Conservation (phyloP, 1,140 invertebrate genomes). For the Leucophenga varia region DNA sequence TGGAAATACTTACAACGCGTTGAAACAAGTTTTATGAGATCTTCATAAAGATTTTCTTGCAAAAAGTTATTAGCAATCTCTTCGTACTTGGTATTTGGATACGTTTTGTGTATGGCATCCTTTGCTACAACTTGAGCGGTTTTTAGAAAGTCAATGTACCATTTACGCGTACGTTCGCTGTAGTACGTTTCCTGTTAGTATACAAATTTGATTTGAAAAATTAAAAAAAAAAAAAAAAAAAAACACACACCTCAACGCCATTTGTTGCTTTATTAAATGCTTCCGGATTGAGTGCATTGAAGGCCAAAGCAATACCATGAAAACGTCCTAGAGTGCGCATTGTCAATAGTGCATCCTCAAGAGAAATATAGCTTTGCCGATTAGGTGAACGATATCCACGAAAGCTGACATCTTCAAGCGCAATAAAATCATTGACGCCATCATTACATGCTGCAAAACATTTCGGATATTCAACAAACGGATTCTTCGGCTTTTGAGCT, state of each 20-base stretch:
- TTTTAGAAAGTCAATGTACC: conserved; percentile 66
- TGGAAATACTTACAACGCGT: conserved; percentile 25
- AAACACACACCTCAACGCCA: conserved; percentile 24
- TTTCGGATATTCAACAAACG: conserved; percentile 60
- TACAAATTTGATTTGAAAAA: no score
- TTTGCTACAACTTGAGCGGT: conserved; percentile 60
- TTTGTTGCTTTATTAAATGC: conserved; percentile 58
- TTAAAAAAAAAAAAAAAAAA: background rate
- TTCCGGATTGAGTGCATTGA: conserved; percentile 64
- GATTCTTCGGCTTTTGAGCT: conserved; percentile 45
- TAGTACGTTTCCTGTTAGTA: conserved; percentile 60
- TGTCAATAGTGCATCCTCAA: conserved; percentile 55
- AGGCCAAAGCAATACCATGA: conserved; percentile 70
- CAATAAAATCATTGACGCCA: conserved; percentile 67
- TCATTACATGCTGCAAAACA: conserved; percentile 61
- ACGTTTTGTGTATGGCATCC: conserved; percentile 66
- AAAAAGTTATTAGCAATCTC: conserved; percentile 61
- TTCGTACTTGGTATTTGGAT: conserved; percentile 62
- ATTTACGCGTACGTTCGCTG: conserved; percentile 59
- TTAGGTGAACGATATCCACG: conserved; percentile 58
- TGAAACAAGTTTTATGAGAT: conserved; percentile 41
- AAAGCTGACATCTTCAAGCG: conserved; percentile 64
- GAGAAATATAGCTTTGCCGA: conserved; percentile 38
- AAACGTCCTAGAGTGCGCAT: conserved; percentile 66
- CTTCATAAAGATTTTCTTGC: conserved; percentile 57